Percentiles rank a stretch among this genome's conserved stretches.
Conservation (phyloP, 1,140 invertebrate species). For the Tetragonula clypearis region DNA sequence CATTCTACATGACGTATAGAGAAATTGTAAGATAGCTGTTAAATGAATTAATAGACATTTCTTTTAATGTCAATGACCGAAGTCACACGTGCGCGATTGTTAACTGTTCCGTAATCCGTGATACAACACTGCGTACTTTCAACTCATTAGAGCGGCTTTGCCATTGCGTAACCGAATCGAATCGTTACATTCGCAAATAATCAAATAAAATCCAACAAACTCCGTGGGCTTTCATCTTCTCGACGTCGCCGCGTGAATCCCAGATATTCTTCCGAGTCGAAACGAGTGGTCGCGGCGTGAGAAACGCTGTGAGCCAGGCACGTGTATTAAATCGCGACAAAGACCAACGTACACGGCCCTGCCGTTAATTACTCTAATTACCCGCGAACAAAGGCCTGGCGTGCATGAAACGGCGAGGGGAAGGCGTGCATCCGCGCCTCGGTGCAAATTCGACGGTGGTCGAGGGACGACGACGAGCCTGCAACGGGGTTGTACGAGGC, state of each 20-base stretch:
- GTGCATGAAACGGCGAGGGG: background rate
- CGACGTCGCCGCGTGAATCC: background rate
- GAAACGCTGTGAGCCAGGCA: background rate
- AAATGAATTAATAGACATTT: too few relatives aligned
- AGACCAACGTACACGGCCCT: conserved; percentile 19
- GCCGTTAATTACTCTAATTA: conserved; percentile 50
- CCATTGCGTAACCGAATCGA: background rate
- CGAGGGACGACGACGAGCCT: conserved; percentile 21
- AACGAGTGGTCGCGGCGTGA: background rate
- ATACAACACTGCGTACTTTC: too few relatives aligned
- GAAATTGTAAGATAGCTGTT: too few relatives aligned
- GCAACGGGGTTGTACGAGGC: conserved; percentile 53
- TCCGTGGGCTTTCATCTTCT: background rate
- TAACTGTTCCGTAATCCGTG: background rate
- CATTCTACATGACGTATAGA: too few relatives aligned
- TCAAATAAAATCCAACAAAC: background rate
- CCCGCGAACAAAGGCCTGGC: conserved; percentile 24
- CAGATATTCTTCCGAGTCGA: background rate
- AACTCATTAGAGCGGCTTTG: background rate
- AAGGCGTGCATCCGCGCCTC: background rate
- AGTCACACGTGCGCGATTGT: too few relatives aligned
- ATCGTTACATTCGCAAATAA: background rate
- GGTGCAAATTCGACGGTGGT: conserved; percentile 34
- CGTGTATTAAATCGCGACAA: conserved; percentile 34
- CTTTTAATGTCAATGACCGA: too few relatives aligned